Base-by-base conservation (phyloP, 2,113 vertebrate genomes). In the Orientallactaga bullata region DNA sequence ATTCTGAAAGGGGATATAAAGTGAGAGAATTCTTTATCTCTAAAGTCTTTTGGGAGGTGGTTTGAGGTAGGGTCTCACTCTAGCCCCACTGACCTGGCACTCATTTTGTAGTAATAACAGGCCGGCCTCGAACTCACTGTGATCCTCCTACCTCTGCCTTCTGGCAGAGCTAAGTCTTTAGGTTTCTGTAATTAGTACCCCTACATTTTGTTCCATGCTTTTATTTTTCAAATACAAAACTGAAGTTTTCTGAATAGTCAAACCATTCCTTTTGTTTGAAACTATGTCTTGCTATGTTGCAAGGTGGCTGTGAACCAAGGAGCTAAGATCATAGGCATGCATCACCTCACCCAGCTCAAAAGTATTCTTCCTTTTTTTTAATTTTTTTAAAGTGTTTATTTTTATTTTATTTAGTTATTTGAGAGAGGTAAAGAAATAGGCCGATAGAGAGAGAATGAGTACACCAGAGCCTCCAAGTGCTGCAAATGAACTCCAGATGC, bases 151-250 rank as follows among this genome's bases (percentile, higher is more conserved):
- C 55, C 55, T 13, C 55, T 55, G 55, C 55, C 55, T 55, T 55
- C 55, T 55, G 55, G 42, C 42, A 6, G 5, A 47, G 42, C 42
- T 47, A 61, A 61, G 60, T 61, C 60, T 61, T 21, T 18, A 61
- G 21, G 3, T 28, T 66, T 28, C 26, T 68, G 7, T 21, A 69
- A 78, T 85, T 35, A 71, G 21, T 82, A 4, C 85, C 86, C 26
- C 30, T 86, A 35, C 8, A 71, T 89, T 86, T 69, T 35, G 18
- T 79, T 89, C 39, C 37, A 24, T 79, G 5, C 47, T 69, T 88
- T 80, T 83, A 12, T 85, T 95, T 97, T 93, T 91, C 12, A 87
- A 79, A 69, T 83, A 82, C 6, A 39, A 93, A 82, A 79, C 1
- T 15, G 74, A 85, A 84, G 28, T 85, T 88, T 65, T 86, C 55